Conservation (phyloP, 2,797 vertebrate species). For the Natrix natrix region DNA sequence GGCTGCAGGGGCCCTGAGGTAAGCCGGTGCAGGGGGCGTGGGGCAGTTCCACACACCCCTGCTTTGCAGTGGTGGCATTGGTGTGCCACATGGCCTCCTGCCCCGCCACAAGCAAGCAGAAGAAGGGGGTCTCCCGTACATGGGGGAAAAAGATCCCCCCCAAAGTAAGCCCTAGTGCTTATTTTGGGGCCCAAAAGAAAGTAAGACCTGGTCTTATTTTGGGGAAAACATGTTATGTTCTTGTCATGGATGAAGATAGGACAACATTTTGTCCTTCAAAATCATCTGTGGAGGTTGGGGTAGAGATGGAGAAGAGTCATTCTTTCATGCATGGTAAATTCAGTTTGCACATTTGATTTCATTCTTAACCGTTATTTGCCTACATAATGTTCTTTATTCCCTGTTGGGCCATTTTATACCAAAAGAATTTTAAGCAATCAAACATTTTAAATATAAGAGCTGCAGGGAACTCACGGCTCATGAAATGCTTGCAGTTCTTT, state of each 20-base stretch:
- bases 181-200: too few relatives aligned
- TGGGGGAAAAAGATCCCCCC: too few relatives aligned
- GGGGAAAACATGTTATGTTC: neutral
- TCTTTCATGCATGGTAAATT: neutral
- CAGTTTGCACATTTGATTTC: neutral
- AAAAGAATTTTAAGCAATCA: neutral
- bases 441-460: neutral
- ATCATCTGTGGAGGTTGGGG: neutral
- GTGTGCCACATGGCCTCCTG: accelerated
- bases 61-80: too few relatives aligned
- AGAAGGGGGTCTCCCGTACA: too few relatives aligned
- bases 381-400: neutral
- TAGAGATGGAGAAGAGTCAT: neutral
- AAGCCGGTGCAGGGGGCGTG: too few relatives aligned
- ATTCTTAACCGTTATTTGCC: neutral
- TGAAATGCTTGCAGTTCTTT: neutral
- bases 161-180: too few relatives aligned
- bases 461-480: neutral
- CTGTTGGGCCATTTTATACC: neutral
- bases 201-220: too few relatives aligned
- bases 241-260: neutral
- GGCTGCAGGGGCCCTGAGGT: too few relatives aligned
- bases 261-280: neutral
- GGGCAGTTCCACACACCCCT: too few relatives aligned
- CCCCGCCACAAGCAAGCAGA: too few relatives aligned